These are phyloP conservation scores for Drosophila nikananu DNA, from an alignment of 1,140 invertebrate species.

Conservation along the genomic window DNA sequence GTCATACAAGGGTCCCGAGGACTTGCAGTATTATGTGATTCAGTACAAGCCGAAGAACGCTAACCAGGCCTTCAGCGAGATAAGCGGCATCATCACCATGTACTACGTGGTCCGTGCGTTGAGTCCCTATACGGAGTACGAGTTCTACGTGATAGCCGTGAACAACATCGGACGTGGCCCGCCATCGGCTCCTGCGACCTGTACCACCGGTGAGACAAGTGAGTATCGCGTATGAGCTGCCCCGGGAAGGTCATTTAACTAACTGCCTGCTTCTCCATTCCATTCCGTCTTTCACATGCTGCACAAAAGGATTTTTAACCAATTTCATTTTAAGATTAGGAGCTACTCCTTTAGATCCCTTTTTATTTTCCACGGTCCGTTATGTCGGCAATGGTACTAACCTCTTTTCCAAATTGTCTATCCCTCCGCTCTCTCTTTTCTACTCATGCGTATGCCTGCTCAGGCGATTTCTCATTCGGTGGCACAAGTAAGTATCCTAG, in stretches of 20 bases:
- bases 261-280: slow-evolving; percentile 27
- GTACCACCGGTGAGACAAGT: slow-evolving; percentile 98
- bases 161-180: slow-evolving; percentile 96
- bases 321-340: slow-evolving; percentile 54
- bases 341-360: slow-evolving; percentile 32
- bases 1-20: slow-evolving; percentile 94
- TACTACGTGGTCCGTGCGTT: slow-evolving; percentile 95
- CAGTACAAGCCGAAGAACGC: slow-evolving; percentile 97
- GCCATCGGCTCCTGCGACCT: slow-evolving; percentile 93
- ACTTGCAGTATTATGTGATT: slow-evolving; percentile 97
- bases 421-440: slow-evolving; percentile 53
- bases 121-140: slow-evolving; percentile 98
- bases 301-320: slow-evolving; percentile 63
- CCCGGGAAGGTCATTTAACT: slow-evolving; percentile 40
- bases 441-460: slow-evolving; percentile 16
- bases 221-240: slow-evolving; percentile 85
- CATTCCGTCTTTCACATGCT: slow-evolving; percentile 34
- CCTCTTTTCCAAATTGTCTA: slow-evolving; percentile 56
- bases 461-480: slow-evolving; percentile 93
- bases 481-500: slow-evolving; percentile 92
- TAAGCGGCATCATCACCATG: slow-evolving; percentile 96
- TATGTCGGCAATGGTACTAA: slow-evolving; percentile 55
- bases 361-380: slow-evolving; percentile 38
- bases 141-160: slow-evolving; percentile 97
- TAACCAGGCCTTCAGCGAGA: slow-evolving; percentile 93